Conservation (phyloP, 2,113 vertebrate genomes). For the Coreoperca whiteheadi region DNA sequence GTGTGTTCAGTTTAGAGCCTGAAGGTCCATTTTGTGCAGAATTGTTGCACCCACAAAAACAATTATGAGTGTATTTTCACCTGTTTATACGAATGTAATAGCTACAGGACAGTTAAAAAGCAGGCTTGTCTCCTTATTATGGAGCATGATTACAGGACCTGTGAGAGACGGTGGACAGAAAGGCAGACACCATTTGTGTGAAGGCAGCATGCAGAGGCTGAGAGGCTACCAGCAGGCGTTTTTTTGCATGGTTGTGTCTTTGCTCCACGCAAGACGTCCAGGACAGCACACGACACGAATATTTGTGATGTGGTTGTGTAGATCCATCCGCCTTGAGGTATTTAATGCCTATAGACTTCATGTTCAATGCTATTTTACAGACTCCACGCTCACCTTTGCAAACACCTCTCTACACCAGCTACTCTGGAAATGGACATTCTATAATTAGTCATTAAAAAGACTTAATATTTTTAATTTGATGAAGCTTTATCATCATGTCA, state of each 20-base stretch:
- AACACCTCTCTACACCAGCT: conserved; percentile 4
- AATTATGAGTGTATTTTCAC: neutral
- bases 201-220: conserved; percentile 43
- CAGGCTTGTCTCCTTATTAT: conserved; percentile 20
- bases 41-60: neutral
- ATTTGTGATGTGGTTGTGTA: neutral
- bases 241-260: conserved; percentile 13
- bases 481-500: conserved; percentile 33
- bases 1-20: conserved; percentile 14
- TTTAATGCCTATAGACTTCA: neutral
- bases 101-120: conserved; percentile 25
- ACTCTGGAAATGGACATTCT: conserved; percentile 24
- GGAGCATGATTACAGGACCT: conserved; percentile 52
- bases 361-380: conserved; percentile 19
- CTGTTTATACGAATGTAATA: neutral
- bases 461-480: conserved; percentile 24
- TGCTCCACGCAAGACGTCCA: neutral
- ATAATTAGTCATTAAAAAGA: neutral
- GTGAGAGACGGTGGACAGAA: conserved; percentile 28
- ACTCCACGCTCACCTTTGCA: conserved; percentile 9
- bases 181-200: conserved; percentile 27
- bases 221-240: conserved; percentile 23
- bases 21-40: conserved; percentile 5
- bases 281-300: neutral
- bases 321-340: conserved; percentile 16